Evolutionary conservation across 2,113 vertebrate species (phyloP), one percentile per base, ranked within the genome.

Genomic region (Henicopernis longicauda): DNA sequence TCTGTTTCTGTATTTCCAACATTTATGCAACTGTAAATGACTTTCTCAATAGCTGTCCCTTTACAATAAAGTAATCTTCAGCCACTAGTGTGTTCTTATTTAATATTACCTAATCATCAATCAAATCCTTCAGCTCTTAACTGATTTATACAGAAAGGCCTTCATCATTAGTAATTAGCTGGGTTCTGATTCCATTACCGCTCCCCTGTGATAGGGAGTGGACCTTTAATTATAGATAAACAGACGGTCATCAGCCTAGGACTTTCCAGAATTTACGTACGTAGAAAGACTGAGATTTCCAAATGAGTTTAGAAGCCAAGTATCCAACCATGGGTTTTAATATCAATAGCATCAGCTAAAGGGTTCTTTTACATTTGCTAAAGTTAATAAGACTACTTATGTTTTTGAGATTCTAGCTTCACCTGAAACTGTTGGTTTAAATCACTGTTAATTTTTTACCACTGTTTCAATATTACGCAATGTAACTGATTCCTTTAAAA

Each of bases 391-490:
- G 27, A 44, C 23, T 27, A 27, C 23, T 49, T 29, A 16, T 2
- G 0, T 7, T 88, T 71, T 52, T 59, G 21, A 65, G 65, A 72
- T 44, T 91, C 25, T 15, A 71, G 58, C 44, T 84, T 94, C 52
- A 96, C 40, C 27, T 44, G 20, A 59, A 90, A 36, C 20, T 58
- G 17, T 45, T 58, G 27, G 34, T 90, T 74, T 50, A 81, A 66
- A 77, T 18, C 50, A 59, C 76, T 63, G 87, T 96, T 97, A 96
- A 95, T 94, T 91, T 91, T 95, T 97, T 94, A 97, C 77, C 92
- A 57, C n/a, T 91, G 79, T 88, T 96, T 89, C 88, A 96, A 97
- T 72, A 96, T 97, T 96, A 74, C 16, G 11, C 89, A 97, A 96
- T 40, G 6, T 10, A 54, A 79, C 57, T 2, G 34, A 70, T 44